phyloP scores from a whole-genome alignment of 2,888 invertebrate species.

The Lycia hirtaria region DNA sequence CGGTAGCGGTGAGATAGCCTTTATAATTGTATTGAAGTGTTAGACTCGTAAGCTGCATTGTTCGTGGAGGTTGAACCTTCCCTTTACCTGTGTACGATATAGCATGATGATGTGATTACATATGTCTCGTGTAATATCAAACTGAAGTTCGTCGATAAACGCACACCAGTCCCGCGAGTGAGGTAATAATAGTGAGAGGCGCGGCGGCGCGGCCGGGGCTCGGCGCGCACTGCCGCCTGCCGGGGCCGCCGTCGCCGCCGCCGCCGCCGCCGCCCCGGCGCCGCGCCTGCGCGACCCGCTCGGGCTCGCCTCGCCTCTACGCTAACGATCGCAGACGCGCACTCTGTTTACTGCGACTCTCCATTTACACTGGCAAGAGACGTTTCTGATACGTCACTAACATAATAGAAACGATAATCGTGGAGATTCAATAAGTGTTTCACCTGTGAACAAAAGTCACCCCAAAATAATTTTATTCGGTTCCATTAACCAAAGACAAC shows the following conservation, averaged over 20 bases:
- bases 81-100: no score
- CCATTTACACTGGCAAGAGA: background rate
- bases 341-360: background rate
- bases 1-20: no score
- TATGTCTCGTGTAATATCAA: no score
- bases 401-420: background rate
- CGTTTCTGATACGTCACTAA: background rate
- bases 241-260: background rate
- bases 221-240: constrained; percentile 30
- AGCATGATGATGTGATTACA: background rate
- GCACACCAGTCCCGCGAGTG: no score
- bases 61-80: no score
- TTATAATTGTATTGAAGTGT: no score
- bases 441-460: no score
- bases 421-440: no score
- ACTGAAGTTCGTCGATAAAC: no score
- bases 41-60: no score
- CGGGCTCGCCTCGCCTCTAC: background rate
- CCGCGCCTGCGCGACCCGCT: background rate
- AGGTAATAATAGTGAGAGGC: background rate
- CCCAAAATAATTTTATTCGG: no score
- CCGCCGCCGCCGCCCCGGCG: background rate
- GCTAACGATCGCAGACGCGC: background rate
- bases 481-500: no score
- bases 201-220: constrained; percentile 12